These are phyloP conservation scores for Chaetogeoica ovagalla DNA, from an alignment of 2,888 invertebrate genomes.

Conservation along the genomic window DNA sequence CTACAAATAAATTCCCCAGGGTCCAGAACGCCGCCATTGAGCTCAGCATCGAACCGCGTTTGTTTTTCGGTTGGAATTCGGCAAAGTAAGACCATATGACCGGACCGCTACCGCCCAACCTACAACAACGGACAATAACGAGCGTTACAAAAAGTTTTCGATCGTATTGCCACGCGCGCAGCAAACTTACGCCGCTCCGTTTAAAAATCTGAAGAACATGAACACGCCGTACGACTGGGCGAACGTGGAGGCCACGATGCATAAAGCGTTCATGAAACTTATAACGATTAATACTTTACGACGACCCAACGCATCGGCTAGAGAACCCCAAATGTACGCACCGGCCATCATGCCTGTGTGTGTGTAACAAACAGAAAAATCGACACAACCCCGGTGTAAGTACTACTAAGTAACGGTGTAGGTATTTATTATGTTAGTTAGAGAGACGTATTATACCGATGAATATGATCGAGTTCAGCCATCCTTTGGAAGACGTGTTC, in stretches of 20 bases:
- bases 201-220: constrained; percentile 86
- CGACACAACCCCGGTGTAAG: no score
- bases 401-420: no score
- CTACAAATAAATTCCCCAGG: constrained; percentile 87
- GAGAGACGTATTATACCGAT: no score
- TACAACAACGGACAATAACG: constrained; percentile 59
- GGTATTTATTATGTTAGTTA: no score
- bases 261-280: constrained; percentile 85
- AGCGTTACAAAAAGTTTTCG: no score
- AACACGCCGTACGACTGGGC: constrained; percentile 85
- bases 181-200: constrained; percentile 88
- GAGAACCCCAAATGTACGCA: constrained; percentile 89
- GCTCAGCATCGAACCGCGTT: constrained; percentile 88
- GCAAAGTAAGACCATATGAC: constrained; percentile 95
- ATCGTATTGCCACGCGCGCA: no score
- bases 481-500: constrained; percentile 82
- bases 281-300: constrained; percentile 86
- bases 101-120: constrained; percentile 85
- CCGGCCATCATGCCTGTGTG: constrained; percentile 85
- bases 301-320: constrained; percentile 85
- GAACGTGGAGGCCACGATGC: constrained; percentile 88
- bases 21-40: constrained; percentile 96
- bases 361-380: not conserved
- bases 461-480: constrained; percentile 69
- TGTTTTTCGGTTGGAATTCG: constrained; percentile 89